Evolutionary conservation across 2,888 invertebrate species (phyloP).

Genomic region (Athalia cordata): DNA sequence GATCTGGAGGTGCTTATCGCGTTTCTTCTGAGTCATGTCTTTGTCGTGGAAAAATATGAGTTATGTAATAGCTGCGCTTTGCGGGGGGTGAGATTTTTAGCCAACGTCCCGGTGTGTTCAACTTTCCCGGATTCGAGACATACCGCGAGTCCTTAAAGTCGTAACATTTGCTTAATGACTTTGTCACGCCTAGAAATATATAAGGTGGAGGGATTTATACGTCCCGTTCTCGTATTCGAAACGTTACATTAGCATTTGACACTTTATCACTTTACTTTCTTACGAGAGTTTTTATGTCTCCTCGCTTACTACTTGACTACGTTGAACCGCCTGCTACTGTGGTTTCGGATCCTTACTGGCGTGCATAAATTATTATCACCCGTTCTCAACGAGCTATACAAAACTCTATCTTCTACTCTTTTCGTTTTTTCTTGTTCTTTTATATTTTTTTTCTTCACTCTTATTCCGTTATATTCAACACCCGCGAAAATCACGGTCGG

Average conservation of each 20-base stretch:
- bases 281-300: slow-evolving; percentile 30
- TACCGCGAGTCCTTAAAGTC: slow-evolving; percentile 11
- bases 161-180: slow-evolving; percentile 41
- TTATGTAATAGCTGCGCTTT: not conserved
- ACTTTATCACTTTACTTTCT: slow-evolving; percentile 45
- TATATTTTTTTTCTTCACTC: too few relatives aligned
- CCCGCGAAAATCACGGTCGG: slow-evolving; percentile 8
- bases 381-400: slow-evolving; percentile 14
- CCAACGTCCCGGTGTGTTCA: not conserved
- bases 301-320: slow-evolving; percentile 3
- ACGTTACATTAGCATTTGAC: slow-evolving; percentile 42
- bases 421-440: too few relatives aligned
- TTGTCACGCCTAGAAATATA: slow-evolving; percentile 25
- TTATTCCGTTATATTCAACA: slow-evolving; percentile 13
- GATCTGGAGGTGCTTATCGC: slow-evolving; percentile 13
- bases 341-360: slow-evolving; percentile 9
- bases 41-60: not conserved
- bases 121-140: slow-evolving; percentile 3
- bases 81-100: slow-evolving; percentile 1
- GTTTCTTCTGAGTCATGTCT: not conserved
- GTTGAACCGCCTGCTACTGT: not conserved
- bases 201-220: slow-evolving; percentile 25
- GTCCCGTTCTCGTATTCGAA: slow-evolving; percentile 38
- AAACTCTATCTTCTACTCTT: not conserved
- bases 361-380: slow-evolving; percentile 41